Base-by-base conservation (phyloP, 1,140 invertebrate species). In the Cydia amplana region DNA sequence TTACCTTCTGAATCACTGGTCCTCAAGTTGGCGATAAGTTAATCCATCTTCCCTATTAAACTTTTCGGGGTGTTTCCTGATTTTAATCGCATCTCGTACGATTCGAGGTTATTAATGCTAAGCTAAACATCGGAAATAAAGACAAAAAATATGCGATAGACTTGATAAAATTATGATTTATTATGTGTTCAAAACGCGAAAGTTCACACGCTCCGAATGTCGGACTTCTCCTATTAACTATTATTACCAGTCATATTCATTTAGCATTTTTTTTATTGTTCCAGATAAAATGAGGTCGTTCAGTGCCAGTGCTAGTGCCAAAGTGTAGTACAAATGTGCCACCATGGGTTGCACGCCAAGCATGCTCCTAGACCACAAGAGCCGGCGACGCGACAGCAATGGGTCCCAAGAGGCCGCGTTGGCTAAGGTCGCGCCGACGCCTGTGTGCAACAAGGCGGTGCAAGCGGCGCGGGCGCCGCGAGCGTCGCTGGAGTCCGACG, bases 301-400 rank as follows among this genome's bases (percentile, higher is more conserved):
- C 80, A 86, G 85, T 73, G 72, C 32, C 63, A 85, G 87, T 92
- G 88, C 77, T 70, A 83, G 89, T 90, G 89, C 83, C 84, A 90
- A 87, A 88, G 88, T 90, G 90, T 88, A 91, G 87, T 89, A 83
- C 83, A 82, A 83, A 87, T 83, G 83, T 84, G 79, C 83, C 76
- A 83, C 75, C 63, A 93, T 93, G 93, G 93, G 93, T 74, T 93
- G 93, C 77, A 93, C 93, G 18, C 93, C 93, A 74, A 93, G 93
- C 80, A 93, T 93, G 92, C 83, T 93, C 16, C 84, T 93, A 36
- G 91, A 93, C 79, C 91, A 93, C 83, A 93, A 93, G 78, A 93
- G 87, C 67, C 87, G 93, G 40, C 88, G 92, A n/a, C 90, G 93
- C n/a, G 91, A 92, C 82, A 93, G 90, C 79, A 83, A 85, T 0